phyloP scores from a whole-genome alignment of 2,888 invertebrate species.

The Amiota communis region DNA sequence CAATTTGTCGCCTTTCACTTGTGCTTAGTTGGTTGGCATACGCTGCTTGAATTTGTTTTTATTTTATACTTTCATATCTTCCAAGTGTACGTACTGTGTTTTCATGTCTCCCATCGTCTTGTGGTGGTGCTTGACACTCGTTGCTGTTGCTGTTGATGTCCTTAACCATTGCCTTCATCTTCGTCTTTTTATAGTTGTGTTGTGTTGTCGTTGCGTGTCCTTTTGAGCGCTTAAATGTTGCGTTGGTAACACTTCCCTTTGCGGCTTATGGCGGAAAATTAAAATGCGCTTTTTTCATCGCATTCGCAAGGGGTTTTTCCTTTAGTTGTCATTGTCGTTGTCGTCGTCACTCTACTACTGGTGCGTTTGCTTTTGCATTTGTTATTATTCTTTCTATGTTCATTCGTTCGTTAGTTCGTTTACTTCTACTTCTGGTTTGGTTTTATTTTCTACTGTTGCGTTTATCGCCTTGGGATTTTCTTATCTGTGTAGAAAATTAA shows the following conservation, averaged over 20 bases:
- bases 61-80: conserved; percentile 58
- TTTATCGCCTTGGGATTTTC: conserved; percentile 21
- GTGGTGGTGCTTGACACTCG: neutral
- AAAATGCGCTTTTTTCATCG: conserved; percentile 49
- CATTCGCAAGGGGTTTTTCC: neutral
- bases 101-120: neutral
- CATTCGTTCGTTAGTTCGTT: neutral
- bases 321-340: neutral
- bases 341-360: neutral
- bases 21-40: conserved; percentile 43
- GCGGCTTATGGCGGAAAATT: conserved; percentile 52
- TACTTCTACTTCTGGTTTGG: neutral
- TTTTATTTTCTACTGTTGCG: conserved; percentile 5
- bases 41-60: neutral
- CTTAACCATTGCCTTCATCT: conserved; percentile 19
- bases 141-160: conserved; percentile 47
- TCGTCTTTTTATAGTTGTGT: too few relatives aligned
- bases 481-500: conserved; percentile 18
- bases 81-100: neutral
- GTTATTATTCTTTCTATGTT: neutral
- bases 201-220: conserved; percentile 39
- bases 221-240: conserved; percentile 36
- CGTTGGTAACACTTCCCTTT: conserved; percentile 37
- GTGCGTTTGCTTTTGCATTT: conserved; percentile 12
- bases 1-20: conserved; percentile 59